A percentile compares a stretch with the other conserved stretches of the same genome.
Conservation (phyloP, 2,113 vertebrate genomes). For the Plectropomus leopardus region DNA sequence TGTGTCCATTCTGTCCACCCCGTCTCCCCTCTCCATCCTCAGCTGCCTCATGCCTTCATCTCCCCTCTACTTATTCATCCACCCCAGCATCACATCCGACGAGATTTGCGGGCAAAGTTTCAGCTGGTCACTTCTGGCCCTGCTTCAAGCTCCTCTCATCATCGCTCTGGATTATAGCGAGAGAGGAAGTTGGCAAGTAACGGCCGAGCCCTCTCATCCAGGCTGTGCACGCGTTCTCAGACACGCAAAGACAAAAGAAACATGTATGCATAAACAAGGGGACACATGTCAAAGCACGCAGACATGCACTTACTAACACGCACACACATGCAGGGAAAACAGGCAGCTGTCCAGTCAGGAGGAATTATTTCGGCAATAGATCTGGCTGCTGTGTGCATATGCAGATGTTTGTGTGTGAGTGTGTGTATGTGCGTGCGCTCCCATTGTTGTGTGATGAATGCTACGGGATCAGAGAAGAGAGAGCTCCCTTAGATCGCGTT, state of each 20-base stretch:
- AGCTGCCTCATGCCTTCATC: background rate
- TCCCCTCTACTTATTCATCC: slow-evolving; percentile 53
- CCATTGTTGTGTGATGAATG: slow-evolving; percentile 65
- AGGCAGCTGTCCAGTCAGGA: slow-evolving; percentile 48
- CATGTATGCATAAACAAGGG: slow-evolving; percentile 5
- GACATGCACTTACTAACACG: background rate
- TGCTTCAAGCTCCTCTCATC: slow-evolving; percentile 50
- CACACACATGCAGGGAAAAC: slow-evolving; percentile 10
- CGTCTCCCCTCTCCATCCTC: background rate
- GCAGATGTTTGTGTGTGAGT: background rate
- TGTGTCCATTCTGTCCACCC: slow-evolving; percentile 33
- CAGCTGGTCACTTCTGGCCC: slow-evolving; percentile 57
- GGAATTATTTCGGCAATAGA: slow-evolving; percentile 50
- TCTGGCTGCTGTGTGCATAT: slow-evolving; percentile 21
- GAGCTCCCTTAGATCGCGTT: slow-evolving; percentile 59
- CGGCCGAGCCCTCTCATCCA: slow-evolving; percentile 16
- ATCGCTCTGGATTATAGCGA: slow-evolving; percentile 52
- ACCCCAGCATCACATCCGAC: slow-evolving; percentile 39
- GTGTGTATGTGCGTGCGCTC: slow-evolving; percentile 14
- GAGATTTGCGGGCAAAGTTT: slow-evolving; percentile 45
- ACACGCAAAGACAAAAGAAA: slow-evolving; percentile 15
- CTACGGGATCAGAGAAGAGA: slow-evolving; percentile 45
- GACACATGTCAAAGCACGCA: slow-evolving; percentile 7
- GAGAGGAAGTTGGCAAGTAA: slow-evolving; percentile 29
- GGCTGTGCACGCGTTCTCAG: background rate